Evolutionary conservation across 2,888 invertebrate species (phyloP), one percentile per base, ranked within the genome.

Genomic region (Phymatocera aterrima): DNA sequence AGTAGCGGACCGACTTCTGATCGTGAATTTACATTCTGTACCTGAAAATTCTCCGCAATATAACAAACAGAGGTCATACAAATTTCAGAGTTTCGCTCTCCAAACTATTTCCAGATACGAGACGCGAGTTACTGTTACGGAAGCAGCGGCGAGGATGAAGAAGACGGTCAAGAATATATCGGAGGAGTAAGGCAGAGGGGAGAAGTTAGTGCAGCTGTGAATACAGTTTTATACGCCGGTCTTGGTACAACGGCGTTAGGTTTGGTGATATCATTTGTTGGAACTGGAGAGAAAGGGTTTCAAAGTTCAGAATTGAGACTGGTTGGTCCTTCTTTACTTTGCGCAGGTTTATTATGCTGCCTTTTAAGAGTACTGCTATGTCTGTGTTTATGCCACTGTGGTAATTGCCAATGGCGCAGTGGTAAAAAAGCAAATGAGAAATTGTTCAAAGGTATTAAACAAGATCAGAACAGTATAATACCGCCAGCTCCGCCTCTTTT

Each of bases 251-350:
- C 96, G 80, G 96, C 97, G 31, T 92, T 97, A 84, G 97, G 97
- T 78, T 94, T 96, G 87, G 95, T 97, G 85, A 96, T 97, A 86
- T 96, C 96, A 90, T 97, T 97, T 92, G 97, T 97, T 83, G 97
- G 97, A 85, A 96, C 97, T 83, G 97, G 97, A 87, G 97, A 97
- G 92, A 96, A 97, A 92, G 94, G 93, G 94, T 91, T 97, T 95
- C 94, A 96, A 94, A 97, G 97, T 83, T 94, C 96, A 82, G 97
- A 96, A 89, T 92, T 97, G 85, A 94, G 96, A 85, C 93, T 97
- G 87, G 96, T 97, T 91, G 97, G 97, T 82, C 97, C 97, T 81
- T 95, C 96, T 81, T 93, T 96, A 86, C 94, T 95, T 89, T 94
- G 93, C 87, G 93, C 96, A 85, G 97, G 97, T 84, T 93, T 96